A percentile compares a stretch with the other conserved stretches of the same genome.
Conservation (phyloP, 2,888 invertebrate genomes). For the Galerucella nymphaeae region DNA sequence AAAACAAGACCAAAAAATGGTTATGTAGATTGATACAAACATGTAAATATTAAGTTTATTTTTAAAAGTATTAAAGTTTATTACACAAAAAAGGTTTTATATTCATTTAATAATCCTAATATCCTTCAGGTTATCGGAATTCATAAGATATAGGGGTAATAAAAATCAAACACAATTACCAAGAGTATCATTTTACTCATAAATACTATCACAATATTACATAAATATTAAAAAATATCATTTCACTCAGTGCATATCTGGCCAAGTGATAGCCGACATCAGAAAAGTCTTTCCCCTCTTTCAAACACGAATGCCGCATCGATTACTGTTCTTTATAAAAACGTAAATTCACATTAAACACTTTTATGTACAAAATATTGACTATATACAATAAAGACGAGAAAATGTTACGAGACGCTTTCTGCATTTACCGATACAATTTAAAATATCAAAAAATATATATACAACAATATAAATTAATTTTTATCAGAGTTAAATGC, state of each 20-base stretch:
- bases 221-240: slow-evolving; percentile 44
- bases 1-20: slow-evolving; percentile 76
- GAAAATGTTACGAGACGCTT: slow-evolving; percentile 18
- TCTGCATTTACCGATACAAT: slow-evolving; percentile 13
- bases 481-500: no score
- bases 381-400: slow-evolving; percentile 39
- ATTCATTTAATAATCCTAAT: no score
- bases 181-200: slow-evolving; percentile 38
- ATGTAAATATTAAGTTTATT: slow-evolving; percentile 19
- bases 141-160: neutral
- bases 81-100: slow-evolving; percentile 10
- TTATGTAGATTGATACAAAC: slow-evolving; percentile 48
- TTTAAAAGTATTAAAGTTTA: slow-evolving; percentile 26
- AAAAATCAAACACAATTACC: slow-evolving; percentile 9
- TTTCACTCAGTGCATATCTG: slow-evolving; percentile 38
- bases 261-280: slow-evolving; percentile 28
- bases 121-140: no score
- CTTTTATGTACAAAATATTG: slow-evolving; percentile 33
- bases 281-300: slow-evolving; percentile 33
- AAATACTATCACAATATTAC: slow-evolving; percentile 44
- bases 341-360: slow-evolving; percentile 41
- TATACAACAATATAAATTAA: neutral
- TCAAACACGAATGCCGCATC: slow-evolving; percentile 36
- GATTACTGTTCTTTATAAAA: slow-evolving; percentile 38
- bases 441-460: neutral